Base-by-base conservation (phyloP, 2,113 vertebrate genomes). In the Oncorhynchus keta region DNA sequence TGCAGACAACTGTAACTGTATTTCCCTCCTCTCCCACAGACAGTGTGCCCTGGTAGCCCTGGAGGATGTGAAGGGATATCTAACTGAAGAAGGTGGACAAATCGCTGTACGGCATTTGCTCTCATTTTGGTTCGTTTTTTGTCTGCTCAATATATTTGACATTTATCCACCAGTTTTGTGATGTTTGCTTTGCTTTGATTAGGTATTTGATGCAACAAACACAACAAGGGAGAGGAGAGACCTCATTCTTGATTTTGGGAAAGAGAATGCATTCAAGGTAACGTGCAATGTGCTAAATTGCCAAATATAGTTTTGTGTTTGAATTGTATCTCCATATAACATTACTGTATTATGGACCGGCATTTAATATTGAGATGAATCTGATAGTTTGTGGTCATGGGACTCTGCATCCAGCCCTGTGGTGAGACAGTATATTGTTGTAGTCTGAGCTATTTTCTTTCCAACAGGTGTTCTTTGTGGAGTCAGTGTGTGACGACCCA, bases 161-260 rank as follows among this genome's bases (percentile, higher is more conserved):
- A 14, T 73, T 22, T 22, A 3, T 13, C 49, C 24, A 39, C 0
- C 13, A 24, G 12, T 26, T n/a, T 66, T 66, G 64, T 11, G 22
- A 28, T 66, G 64, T 12, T 66, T 67, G 51, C 68, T 79, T 16
- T 13, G 20, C 70, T 59, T 70, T 75, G 14, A 35, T 48, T 35
- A 99, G 97, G 98, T 99, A 70, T 99, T 99, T 74, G 98, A 99
- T 90, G 98, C 97, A 0, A 99, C 98, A 84, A 99, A 99, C 89
- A 99, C 98, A 18, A 99, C 98, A 18, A 94, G 97, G 73, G 96
- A 99, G 79, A 95, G 98, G 2, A 90, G 98, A 79, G 97, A 98
- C 86, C 93, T 99, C 81, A 98, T 99, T 84, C 89, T 97, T 72
- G 87, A 78, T 72, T 99, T 99, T 87, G 96, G 94, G 0, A 92